Evolutionary conservation across 2,888 invertebrate genomes (phyloP), one percentile per base, ranked within the genome.

Genomic region (Drosophila longiperda): DNA sequence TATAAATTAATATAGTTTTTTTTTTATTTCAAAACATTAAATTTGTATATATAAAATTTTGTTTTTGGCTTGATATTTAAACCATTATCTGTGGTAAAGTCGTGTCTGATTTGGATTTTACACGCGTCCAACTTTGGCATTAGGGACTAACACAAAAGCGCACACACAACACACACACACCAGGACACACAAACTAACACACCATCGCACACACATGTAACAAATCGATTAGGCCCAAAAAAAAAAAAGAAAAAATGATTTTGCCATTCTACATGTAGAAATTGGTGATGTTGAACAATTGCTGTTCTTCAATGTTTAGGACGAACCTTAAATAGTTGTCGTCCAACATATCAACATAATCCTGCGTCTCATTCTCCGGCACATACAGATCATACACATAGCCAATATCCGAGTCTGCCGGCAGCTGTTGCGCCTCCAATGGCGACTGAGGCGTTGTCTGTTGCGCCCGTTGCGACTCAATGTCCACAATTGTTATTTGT

Each of bases 361-460:
- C 93, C 52, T 94, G 93, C 76, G 93, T 93, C 26, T 93, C 93
- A 76, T 93, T 93, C 78, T 93, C 92, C 12, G 94, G 94, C 83
- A 95, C 94, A 92, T 96, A 96, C 34, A 95, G 93, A 91, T 96
- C 95, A 78, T 95, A 96, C 9, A 95, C 95, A 90, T 94, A 95
- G 60, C 92, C 91, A n/a, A 90, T 80, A 49, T 93, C 91, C 9
- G 91, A 91, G 71, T 92, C 91, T 29, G 86, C 86, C 15, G 90
- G 88, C 70, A 68, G 69, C 26, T 84, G 64, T 48, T 69, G 76
- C 20, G 29, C 33, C 29, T 42, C 38, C 23, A 40, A 58, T 32
- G 40, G 38, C 29, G 59, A 12, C 15, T 45, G 36, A 29, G 33
- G 20, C 23, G 29, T 15, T 38, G 66, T 40, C 15, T 66, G 80